Evolutionary conservation across 2,113 vertebrate genomes (phyloP).

Genomic region (Dascyllus trimaculatus): DNA sequence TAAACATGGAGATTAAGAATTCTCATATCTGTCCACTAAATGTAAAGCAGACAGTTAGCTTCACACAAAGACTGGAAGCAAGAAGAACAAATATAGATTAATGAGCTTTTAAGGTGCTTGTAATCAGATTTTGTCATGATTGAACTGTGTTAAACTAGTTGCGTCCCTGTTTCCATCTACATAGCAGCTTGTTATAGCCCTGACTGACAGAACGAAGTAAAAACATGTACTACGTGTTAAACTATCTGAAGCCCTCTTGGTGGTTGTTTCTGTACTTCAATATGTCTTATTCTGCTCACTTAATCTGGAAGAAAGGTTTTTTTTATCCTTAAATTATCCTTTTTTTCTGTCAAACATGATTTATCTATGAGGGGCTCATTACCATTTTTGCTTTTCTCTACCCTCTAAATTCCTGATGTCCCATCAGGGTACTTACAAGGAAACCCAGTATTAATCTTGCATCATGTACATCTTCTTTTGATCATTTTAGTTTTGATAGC

Average conservation of each 20-base stretch:
- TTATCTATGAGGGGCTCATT: neutral
- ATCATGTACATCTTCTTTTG: neutral
- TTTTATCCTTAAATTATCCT: neutral
- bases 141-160: neutral
- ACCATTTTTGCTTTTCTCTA: neutral
- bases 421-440: neutral
- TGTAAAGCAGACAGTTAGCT: neutral
- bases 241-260: no score
- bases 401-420: neutral
- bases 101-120: no score
- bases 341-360: neutral
- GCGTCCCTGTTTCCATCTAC: neutral
- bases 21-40: no score
- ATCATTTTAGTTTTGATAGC: constrained; percentile 16
- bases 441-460: constrained; percentile 13
- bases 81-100: no score
- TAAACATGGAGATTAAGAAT: no score
- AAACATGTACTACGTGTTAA: no score
- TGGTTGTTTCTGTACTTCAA: no score
- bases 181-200: no score
- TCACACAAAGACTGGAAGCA: neutral
- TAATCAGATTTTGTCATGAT: no score
- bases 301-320: no score
- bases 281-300: no score
- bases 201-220: no score